Evolutionary conservation across 2,113 vertebrate genomes (phyloP), one percentile per base, ranked within the genome.

Genomic region (Microtus oregoni): DNA sequence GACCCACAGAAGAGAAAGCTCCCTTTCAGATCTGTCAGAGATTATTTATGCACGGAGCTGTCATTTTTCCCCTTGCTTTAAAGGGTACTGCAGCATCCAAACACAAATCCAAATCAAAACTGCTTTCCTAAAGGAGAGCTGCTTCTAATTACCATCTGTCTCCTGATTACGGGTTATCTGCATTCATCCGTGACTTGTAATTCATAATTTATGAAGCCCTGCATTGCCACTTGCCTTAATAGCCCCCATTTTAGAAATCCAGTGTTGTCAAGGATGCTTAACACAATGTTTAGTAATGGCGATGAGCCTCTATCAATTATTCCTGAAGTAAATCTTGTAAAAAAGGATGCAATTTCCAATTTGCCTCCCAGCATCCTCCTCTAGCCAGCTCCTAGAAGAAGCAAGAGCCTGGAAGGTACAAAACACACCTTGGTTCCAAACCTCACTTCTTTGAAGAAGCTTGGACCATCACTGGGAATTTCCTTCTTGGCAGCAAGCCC

Each of bases 191-290:
- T 72, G 87, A 97, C 94, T 89, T n/a, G 86, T 47, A 83, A 95
- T 97, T 87, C 94, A 96, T 96, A 93, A 97, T 97, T 96, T 94
- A 93, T 92, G 93, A 97, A 94, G 94, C 65, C 35, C 38, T 88
- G 63, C 20, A 41, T 17, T 79, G 72, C 65, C 91, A 83, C 91
- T 96, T n/a, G 79, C 75, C 38, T 86, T 94, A 95, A 92, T 61
- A 85, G 91, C 22, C 63, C 32, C 92, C 50, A 13, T 92, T 92
- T 96, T 72, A 77, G 79, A 88, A 93, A 47, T 70, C 85, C 38
- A 72, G 75, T 67, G 93, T 92, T 72, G 90, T 90, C 3, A 7
- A 93, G 89, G 61, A 85, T 85, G 65, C 75, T 91, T 86, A 76
- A 94, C 44, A 78, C 63, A 76, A 19, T 44, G 38, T 85, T 91